Evolutionary conservation across 1,140 invertebrate species (phyloP), one percentile per base, ranked within the genome.

Genomic region (Drosophila busckii): DNA sequence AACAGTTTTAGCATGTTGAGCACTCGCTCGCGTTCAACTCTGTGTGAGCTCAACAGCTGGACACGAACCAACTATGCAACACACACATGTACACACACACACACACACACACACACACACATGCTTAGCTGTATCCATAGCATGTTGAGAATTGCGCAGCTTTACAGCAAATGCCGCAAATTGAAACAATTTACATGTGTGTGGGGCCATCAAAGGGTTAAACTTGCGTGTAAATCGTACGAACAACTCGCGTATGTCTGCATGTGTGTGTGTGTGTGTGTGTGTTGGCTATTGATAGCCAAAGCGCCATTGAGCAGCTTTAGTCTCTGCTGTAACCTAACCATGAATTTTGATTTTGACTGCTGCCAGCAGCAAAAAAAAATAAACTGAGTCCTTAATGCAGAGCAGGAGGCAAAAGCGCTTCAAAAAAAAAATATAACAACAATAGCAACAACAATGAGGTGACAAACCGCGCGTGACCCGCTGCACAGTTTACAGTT

Each of bases 331-430:
- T 70, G 69, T 55, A 73, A 68, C 62, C 59, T 63, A 75, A 66
- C 69, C 80, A 85, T 84, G 82, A 85, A 85, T 82, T 76, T 83
- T 85, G 83, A 85, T 85, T 85, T 85, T 70, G 73, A 23, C 29
- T 58, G 31, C 10, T n/a, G 7, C 4, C 41, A 31, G 41, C 9
- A 25, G 26, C 15, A 41, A n/a, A 44, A 37, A 32, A 10, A 22
- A 49, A 49, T 28, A 19, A 32, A 28, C n/a, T n/a, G n/a, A n/a
- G n/a, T n/a, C n/a, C n/a, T n/a, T n/a, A n/a, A n/a, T n/a, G n/a
- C n/a, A n/a, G n/a, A n/a, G n/a, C n/a, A n/a, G n/a, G n/a, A n/a
- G n/a, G n/a, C 7, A 19, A 23, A 7, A 8, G 7, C n/a, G n/a
- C n/a, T n/a, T n/a, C n/a, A 26, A 48, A 15, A 20, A 53, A 38